Percentiles rank a stretch among this genome's conserved stretches.
These are phyloP conservation scores for Apamea crenata DNA, from an alignment of 2,888 invertebrate species.

Conservation along the genomic window DNA sequence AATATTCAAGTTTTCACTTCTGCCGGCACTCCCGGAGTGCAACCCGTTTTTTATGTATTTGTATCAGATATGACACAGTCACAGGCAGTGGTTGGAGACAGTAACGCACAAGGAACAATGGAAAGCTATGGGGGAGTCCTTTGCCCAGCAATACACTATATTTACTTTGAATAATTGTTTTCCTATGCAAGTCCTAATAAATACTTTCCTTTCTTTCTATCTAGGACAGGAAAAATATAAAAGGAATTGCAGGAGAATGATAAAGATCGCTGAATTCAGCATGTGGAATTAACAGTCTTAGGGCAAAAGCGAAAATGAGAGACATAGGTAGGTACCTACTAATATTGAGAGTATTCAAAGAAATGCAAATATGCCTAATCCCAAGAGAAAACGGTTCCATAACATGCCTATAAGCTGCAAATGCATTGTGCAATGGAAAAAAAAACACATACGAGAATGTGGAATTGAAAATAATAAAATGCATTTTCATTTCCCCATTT, in stretches of 20 bases:
- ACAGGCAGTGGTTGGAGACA: not conserved
- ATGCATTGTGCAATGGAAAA: slow-evolving; percentile 21
- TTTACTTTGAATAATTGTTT: not conserved
- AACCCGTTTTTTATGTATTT: too few relatives aligned
- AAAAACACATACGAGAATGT: not conserved
- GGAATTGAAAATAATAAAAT: slow-evolving; percentile 26
- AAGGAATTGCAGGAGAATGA: not conserved
- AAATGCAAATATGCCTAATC: not conserved
- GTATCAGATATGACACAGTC: too few relatives aligned
- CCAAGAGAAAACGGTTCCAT: not conserved
- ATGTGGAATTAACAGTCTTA: not conserved
- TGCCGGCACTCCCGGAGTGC: too few relatives aligned
- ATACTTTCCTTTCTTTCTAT: not conserved
- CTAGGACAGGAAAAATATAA: not conserved
- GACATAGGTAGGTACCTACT: too few relatives aligned
- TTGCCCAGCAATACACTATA: not conserved
- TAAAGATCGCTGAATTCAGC: not conserved
- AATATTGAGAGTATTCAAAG: not conserved
- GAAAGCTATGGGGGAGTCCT: not conserved
- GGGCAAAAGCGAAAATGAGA: not conserved
- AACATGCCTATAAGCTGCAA: slow-evolving; percentile 8
- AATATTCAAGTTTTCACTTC: too few relatives aligned
- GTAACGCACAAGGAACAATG: not conserved
- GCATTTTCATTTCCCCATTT: slow-evolving; percentile 32
- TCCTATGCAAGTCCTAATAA: too few relatives aligned